Conservation (phyloP, 2,888 invertebrate species). For the Lobophora halterata region DNA sequence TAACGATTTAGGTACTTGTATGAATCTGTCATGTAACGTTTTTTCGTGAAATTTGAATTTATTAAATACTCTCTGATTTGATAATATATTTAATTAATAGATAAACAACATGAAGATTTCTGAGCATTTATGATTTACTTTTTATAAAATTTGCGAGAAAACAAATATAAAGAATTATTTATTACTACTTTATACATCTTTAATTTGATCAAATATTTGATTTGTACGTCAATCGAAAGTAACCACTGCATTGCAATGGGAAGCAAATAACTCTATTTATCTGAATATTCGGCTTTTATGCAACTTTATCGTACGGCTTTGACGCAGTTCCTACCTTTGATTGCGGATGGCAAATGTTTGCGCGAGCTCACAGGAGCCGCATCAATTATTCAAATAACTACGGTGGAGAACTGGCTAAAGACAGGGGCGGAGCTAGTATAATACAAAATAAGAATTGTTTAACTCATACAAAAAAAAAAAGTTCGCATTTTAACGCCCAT, state of each 20-base stretch:
- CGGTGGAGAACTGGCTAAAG: conserved; percentile 42
- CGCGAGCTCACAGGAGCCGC: conserved; percentile 60
- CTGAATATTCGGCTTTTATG: conserved; percentile 22
- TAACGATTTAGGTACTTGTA: too few species aligned
- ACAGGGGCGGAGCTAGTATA: conserved; percentile 13
- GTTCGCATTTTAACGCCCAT: too few species aligned
- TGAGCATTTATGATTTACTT: too few species aligned
- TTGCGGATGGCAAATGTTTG: conserved; percentile 75
- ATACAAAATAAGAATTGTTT: conserved; percentile 1
- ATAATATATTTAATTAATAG: too few species aligned
- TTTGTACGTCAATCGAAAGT: conserved; percentile 5
- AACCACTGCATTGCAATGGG: neutral
- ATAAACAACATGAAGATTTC: too few species aligned
- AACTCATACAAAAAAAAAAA: neutral
- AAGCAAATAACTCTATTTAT: neutral
- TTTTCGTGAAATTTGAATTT: too few species aligned
- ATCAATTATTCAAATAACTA: conserved; percentile 77
- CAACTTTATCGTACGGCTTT: conserved; percentile 24
- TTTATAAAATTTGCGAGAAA: too few species aligned
- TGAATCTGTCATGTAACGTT: too few species aligned
- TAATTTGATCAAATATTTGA: neutral
- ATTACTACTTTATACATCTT: too few species aligned
- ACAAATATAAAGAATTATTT: too few species aligned
- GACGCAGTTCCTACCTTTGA: conserved; percentile 67
- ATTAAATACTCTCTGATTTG: too few species aligned